These are phyloP conservation scores for Xenus cinereus DNA, from an alignment of 2,113 vertebrate genomes.

Conservation along the genomic window DNA sequence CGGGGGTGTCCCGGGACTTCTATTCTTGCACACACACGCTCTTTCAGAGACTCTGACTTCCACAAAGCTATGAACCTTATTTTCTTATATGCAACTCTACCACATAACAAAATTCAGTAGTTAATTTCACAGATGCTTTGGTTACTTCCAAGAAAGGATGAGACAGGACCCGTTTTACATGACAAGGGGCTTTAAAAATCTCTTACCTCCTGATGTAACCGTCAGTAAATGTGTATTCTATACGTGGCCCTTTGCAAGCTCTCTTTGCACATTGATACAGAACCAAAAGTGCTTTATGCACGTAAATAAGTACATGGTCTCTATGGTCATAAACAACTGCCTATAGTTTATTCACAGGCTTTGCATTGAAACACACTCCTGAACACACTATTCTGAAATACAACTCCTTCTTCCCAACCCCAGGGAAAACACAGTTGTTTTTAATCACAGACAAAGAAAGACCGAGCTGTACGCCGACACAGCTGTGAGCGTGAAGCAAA, in stretches of 20 bases:
- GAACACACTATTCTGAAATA: too few relatives aligned
- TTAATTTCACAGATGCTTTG: background rate
- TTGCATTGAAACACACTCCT: background rate
- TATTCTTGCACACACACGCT: fast-evolving
- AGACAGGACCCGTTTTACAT: background rate
- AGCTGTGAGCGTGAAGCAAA: background rate
- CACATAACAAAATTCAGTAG: background rate
- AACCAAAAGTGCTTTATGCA: background rate
- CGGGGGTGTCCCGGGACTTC: background rate
- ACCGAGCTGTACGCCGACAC: fast-evolving
- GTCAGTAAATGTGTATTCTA: fast-evolving
- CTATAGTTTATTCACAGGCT: background rate
- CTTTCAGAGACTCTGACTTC: background rate
- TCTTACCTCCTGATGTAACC: fast-evolving
- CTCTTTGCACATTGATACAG: background rate
- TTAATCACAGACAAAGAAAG: background rate
- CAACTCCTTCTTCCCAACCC: background rate
- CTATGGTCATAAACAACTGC: background rate
- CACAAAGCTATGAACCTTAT: background rate
- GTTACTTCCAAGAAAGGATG: background rate
- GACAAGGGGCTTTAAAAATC: background rate
- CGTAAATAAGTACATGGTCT: fast-evolving
- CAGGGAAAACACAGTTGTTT: background rate
- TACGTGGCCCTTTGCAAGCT: fast-evolving
- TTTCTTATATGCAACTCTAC: background rate